A percentile compares a stretch with the other conserved stretches of the same genome.
phyloP scores from a whole-genome alignment of 1,140 invertebrate species.

The Marisa cornuarietis region DNA sequence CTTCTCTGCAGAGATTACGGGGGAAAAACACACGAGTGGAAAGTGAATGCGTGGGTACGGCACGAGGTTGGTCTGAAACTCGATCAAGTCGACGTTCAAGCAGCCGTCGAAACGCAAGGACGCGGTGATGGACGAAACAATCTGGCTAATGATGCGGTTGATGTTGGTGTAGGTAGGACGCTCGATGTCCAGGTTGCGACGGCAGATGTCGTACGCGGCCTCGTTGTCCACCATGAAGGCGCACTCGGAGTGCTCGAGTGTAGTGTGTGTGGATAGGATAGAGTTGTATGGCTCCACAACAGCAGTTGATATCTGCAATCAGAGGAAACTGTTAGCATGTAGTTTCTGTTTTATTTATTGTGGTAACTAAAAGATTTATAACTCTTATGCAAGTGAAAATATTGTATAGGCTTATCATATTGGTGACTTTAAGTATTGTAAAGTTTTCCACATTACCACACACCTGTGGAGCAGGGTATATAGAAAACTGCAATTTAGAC shows the following conservation, averaged over 20 bases:
- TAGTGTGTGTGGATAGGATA: slow-evolving; percentile 34
- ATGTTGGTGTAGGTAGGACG: slow-evolving; percentile 70
- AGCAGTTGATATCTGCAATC: slow-evolving; percentile 44
- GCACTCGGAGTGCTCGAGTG: slow-evolving; percentile 59
- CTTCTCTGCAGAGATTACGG: slow-evolving; percentile 48
- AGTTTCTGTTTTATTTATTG: neutral
- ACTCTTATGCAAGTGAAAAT: neutral
- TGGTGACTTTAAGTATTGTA: neutral
- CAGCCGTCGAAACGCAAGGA: slow-evolving; percentile 66
- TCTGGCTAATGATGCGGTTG: slow-evolving; percentile 47
- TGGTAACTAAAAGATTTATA: neutral
- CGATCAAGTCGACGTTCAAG: slow-evolving; percentile 54
- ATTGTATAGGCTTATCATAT: neutral
- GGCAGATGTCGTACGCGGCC: slow-evolving; percentile 90
- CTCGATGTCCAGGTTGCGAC: slow-evolving; percentile 86
- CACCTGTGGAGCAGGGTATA: slow-evolving; percentile 65
- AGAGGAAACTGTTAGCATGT: slow-evolving; percentile 41
- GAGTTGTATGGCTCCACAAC: slow-evolving; percentile 57
- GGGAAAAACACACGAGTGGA: slow-evolving; percentile 43
- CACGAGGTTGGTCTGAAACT: slow-evolving; percentile 69
- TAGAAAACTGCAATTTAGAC: slow-evolving; percentile 74
- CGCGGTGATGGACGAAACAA: slow-evolving; percentile 7
- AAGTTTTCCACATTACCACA: neutral
- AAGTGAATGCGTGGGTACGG: slow-evolving; percentile 53
- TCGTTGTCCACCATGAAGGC: slow-evolving; percentile 81